Percentiles rank a stretch among this genome's conserved stretches.
Evolutionary conservation across 2,888 invertebrate genomes (phyloP).

Genomic region (Ennomos erosarius): DNA sequence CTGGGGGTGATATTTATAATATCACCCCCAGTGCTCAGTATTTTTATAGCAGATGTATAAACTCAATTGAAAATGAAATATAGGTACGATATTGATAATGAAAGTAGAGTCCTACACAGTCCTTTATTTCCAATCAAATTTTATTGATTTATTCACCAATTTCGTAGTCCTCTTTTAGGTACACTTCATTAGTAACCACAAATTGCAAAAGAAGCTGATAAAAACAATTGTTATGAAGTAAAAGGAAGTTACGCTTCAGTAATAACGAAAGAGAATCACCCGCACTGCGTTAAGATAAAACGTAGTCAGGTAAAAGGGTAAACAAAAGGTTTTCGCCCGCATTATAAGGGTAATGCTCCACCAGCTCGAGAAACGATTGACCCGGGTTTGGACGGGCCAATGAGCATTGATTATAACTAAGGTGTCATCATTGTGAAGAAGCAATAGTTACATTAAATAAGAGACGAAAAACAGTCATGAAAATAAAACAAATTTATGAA

Average conservation of each 20-base stretch:
- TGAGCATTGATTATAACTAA: too few relatives aligned
- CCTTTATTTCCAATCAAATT: too few relatives aligned
- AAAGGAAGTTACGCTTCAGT: slow-evolving; percentile 36
- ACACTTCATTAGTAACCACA: slow-evolving; percentile 18
- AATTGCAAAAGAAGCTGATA: slow-evolving; percentile 24
- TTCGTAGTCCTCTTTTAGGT: slow-evolving; percentile 14
- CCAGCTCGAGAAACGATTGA: slow-evolving; percentile 9
- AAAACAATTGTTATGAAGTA: slow-evolving; percentile 32
- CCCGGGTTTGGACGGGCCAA: neutral
- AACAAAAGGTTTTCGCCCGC: slow-evolving; percentile 47
- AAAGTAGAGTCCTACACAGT: too few relatives aligned
- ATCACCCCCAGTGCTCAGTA: too few relatives aligned
- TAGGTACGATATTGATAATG: too few relatives aligned
- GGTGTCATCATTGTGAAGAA: too few relatives aligned
- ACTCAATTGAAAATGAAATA: too few relatives aligned
- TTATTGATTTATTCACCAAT: slow-evolving; percentile 10
- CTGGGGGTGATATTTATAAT: too few relatives aligned
- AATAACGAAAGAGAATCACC: slow-evolving; percentile 40
- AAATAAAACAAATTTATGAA: too few relatives aligned
- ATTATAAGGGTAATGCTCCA: slow-evolving; percentile 39
- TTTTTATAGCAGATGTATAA: too few relatives aligned
- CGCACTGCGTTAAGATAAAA: slow-evolving; percentile 48
- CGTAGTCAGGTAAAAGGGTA: slow-evolving; percentile 44
- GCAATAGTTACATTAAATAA: too few relatives aligned
- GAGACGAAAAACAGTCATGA: too few relatives aligned